Base-by-base conservation (phyloP, 2,797 vertebrate genomes). In the Cossypha heuglini region DNA sequence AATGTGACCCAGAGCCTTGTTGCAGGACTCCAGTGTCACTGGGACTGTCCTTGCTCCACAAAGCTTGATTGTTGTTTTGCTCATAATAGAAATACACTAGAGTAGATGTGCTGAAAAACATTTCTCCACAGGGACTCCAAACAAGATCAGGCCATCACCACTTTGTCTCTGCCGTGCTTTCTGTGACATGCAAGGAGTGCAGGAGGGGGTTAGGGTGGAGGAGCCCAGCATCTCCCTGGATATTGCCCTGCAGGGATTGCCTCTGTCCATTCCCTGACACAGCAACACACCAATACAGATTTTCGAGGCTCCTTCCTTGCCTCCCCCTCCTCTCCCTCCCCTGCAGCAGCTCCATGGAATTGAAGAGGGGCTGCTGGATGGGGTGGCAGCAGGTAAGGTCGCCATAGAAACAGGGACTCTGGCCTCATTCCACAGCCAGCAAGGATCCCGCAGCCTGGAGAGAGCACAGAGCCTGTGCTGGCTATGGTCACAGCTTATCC, bases 381-480 rank as follows among this genome's bases (percentile, higher is more conserved):
- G 61, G 88, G 68, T 81, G 64, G 51, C 5, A 35, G 67, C 5
- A 21, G 79, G 81, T 85, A 11, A 74, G 62, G 87, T 97, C 76
- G 9, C 96, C 94, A 94, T 96, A 76, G 96, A 87, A 97, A 97
- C 94, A 1, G 49, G 24, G 75, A 40, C 90, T 94, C 48, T 31
- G 73, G 84, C 58, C 84, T 75, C 84, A 15, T 59, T 79, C 2
- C 57, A 2, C 54, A 51, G 18, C 1, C 9, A 91, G 89, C 52
- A 8, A 28, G 28, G 52, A 66, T 63, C 49, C 24, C 1, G 38
- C 84, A 69, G 74, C 55, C 66, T 0, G 0, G 14, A 10, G 51
- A n/a, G 79, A 73, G n/a, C 54, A 9, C n/a, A 25, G 54, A n/a
- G 25, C 62, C 86, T 51, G 33, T 1, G 21, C 24, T 3, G n/a